These are phyloP conservation scores for Aldabrachelys gigantea DNA, from an alignment of 2,113 vertebrate genomes.

Conservation along the genomic window DNA sequence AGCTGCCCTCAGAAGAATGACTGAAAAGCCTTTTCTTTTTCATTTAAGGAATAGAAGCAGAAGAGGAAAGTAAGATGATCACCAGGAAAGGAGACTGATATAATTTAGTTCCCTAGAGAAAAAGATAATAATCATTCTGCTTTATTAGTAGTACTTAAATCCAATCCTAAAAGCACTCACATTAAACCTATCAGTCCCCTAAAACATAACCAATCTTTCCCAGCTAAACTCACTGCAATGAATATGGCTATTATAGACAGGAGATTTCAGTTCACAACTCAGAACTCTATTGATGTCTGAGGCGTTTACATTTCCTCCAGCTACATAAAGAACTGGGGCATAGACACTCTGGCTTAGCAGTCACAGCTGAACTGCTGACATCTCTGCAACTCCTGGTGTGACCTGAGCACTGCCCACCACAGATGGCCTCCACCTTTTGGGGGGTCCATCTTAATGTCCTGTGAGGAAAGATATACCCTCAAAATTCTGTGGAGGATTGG, in stretches of 20 bases:
- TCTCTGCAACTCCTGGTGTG: background rate
- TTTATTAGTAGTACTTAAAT: slow-evolving; percentile 24
- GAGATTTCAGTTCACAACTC: slow-evolving; percentile 18
- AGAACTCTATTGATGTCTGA: slow-evolving; percentile 21
- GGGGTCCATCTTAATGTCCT: background rate
- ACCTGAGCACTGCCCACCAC: background rate
- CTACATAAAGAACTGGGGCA: background rate
- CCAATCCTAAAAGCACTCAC: slow-evolving; percentile 22
- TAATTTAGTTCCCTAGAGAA: background rate
- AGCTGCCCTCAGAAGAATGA: background rate
- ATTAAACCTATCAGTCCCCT: slow-evolving; percentile 36
- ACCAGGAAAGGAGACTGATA: background rate
- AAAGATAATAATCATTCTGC: slow-evolving; percentile 6
- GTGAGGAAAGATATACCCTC: background rate
- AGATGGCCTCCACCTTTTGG: background rate
- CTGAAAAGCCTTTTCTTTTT: background rate
- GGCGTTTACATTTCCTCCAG: background rate
- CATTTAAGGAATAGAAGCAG: background rate
- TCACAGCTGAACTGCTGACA: background rate
- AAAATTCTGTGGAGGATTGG: background rate
- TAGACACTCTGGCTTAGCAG: background rate
- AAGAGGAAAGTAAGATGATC: background rate
- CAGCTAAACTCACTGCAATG: slow-evolving; percentile 6
- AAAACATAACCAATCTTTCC: background rate
- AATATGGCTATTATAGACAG: background rate